phyloP scores from a whole-genome alignment of 2,797 vertebrate genomes.

The Sphenopsis melanotis region DNA sequence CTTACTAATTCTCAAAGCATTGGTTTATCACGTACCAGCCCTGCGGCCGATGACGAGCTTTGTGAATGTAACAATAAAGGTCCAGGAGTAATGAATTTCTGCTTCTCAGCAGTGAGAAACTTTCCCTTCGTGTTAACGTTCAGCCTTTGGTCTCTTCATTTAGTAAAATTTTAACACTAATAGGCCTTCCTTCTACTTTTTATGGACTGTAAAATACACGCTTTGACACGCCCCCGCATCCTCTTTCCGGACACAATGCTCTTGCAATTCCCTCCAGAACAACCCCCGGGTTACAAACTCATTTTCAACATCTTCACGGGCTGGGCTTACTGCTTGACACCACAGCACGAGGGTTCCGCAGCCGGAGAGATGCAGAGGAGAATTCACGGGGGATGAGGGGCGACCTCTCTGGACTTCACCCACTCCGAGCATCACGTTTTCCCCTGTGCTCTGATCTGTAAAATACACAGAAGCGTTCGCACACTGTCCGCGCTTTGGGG shows the following conservation, averaged over 20 bases:
- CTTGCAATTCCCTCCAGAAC: too few species aligned
- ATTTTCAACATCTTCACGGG: neutral
- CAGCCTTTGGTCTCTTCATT: neutral
- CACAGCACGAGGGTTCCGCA: rapidly evolving
- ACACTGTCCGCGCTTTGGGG: rapidly evolving
- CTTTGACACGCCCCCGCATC: rapidly evolving
- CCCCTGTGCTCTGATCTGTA: rapidly evolving
- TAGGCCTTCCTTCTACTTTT: neutral
- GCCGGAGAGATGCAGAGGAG: neutral
- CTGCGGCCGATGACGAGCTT: rapidly evolving
- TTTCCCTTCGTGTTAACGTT: neutral
- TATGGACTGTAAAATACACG: neutral
- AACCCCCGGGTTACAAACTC: neutral
- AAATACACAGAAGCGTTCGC: rapidly evolving
- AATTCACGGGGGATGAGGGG: rapidly evolving
- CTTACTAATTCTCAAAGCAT: neutral
- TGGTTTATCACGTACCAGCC: neutral
- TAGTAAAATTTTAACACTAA: neutral
- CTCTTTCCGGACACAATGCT: neutral
- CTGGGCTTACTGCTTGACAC: neutral
- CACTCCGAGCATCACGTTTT: rapidly evolving
- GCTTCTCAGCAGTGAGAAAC: neutral
- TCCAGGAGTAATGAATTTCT: neutral
- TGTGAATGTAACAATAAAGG: rapidly evolving
- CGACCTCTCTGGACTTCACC: neutral